Conservation (phyloP, 2,888 invertebrate genomes). For the Hyles lineata region DNA sequence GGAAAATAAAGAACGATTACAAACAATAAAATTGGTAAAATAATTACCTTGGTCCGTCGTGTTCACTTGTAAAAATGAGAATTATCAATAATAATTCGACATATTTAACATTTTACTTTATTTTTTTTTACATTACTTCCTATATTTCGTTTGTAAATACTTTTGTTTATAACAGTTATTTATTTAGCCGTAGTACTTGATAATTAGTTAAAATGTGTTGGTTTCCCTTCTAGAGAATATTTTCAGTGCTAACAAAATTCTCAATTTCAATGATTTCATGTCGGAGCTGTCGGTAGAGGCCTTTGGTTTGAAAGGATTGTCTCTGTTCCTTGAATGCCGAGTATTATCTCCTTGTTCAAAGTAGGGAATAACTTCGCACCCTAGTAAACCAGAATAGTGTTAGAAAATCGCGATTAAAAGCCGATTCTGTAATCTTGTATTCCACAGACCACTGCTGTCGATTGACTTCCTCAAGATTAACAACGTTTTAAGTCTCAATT, state of each 20-base stretch:
- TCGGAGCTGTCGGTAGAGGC: conserved; percentile 40
- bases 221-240: background rate
- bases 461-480: no score
- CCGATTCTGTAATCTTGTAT: background rate
- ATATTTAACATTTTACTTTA: conserved; percentile 51
- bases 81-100: conserved; percentile 35
- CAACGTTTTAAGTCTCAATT: no score
- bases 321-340: conserved; percentile 15
- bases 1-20: conserved; percentile 71
- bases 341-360: background rate
- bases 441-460: no score
- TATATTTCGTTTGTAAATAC: conserved; percentile 29
- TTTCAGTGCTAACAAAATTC: background rate
- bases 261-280: conserved; percentile 39
- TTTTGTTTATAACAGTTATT: background rate
- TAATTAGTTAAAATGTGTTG: background rate
- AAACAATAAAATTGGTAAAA: conserved; percentile 36
- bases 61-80: conserved; percentile 62
- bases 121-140: conserved; percentile 45
- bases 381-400: conserved; percentile 7
- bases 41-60: conserved; percentile 65
- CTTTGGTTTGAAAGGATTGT: conserved; percentile 30
- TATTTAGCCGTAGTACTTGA: background rate
- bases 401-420: background rate
- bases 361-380: background rate